These are phyloP conservation scores for Chrysodeixis includens DNA, from an alignment of 2,888 invertebrate genomes.

Conservation along the genomic window DNA sequence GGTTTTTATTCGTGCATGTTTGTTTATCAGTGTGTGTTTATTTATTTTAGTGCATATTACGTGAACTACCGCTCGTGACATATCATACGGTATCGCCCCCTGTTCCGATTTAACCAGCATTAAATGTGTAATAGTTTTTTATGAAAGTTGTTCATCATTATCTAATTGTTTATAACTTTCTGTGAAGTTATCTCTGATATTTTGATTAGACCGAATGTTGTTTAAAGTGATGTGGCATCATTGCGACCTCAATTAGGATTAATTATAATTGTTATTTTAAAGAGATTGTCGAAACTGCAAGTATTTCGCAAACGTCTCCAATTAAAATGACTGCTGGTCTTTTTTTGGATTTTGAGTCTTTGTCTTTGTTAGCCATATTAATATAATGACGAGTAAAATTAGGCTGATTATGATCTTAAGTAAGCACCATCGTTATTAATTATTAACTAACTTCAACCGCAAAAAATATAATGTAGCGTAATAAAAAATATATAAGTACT, in stretches of 20 bases:
- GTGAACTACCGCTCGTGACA: constrained; percentile 38
- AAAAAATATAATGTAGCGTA: too few relatives aligned
- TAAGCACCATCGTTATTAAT: not conserved
- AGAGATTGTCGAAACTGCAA: constrained; percentile 6
- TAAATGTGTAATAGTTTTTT: constrained; percentile 23
- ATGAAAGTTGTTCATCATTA: constrained; percentile 34
- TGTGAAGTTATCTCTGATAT: constrained; percentile 19
- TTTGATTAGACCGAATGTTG: constrained; percentile 27
- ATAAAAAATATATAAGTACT: too few relatives aligned
- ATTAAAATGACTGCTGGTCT: not conserved
- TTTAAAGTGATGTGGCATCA: constrained; percentile 13
- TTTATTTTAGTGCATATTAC: constrained; percentile 11
- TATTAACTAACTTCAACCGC: not conserved
- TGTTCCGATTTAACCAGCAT: constrained; percentile 13
- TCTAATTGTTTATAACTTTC: constrained; percentile 42
- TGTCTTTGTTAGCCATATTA: not conserved
- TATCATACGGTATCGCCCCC: constrained; percentile 15
- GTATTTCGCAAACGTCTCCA: not conserved
- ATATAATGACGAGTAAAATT: not conserved
- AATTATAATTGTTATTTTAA: constrained; percentile 31
- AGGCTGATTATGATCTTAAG: not conserved
- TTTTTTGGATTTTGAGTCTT: not conserved
- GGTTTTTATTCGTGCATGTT: not conserved
- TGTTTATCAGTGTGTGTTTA: not conserved
- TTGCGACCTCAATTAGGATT: constrained; percentile 29